Percentiles rank a stretch among this genome's conserved stretches.
These are phyloP conservation scores for Polyploca ridens DNA, from an alignment of 2,888 invertebrate species.

Conservation along the genomic window DNA sequence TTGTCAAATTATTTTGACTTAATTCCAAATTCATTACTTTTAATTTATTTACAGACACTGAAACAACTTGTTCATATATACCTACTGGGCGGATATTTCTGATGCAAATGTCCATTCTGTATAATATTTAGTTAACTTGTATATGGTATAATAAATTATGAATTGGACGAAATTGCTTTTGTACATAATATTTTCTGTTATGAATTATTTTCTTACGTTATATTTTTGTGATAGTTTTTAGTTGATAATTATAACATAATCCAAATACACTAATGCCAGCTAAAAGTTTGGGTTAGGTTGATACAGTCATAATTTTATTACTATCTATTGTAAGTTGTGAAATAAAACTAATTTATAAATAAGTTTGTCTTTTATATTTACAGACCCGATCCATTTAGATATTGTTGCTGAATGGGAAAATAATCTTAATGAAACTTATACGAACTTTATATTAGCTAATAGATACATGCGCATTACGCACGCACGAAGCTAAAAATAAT, in stretches of 20 bases:
- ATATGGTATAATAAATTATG: conserved; percentile 27
- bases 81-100: too few relatives aligned
- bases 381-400: background rate
- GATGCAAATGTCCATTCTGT: background rate
- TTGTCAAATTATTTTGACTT: conserved; percentile 3
- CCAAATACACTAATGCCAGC: conserved; percentile 83
- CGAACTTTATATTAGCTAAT: conserved; percentile 10
- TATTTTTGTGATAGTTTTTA: conserved; percentile 75
- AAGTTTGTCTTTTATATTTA: conserved; percentile 27
- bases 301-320: conserved; percentile 82
- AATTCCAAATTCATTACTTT: background rate
- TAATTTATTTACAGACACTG: too few relatives aligned
- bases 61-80: too few relatives aligned
- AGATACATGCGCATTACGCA: conserved; percentile 60
- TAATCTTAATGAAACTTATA: conserved; percentile 14
- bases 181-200: conserved; percentile 58
- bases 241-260: conserved; percentile 67
- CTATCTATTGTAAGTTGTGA: conserved; percentile 76
- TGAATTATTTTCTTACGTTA: conserved; percentile 55
- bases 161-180: conserved; percentile 46
- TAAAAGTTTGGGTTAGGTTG: conserved; percentile 80
- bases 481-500: conserved; percentile 54
- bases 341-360: conserved; percentile 82
- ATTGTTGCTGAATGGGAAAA: background rate
- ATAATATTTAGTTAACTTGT: conserved; percentile 20